Percentiles rank a stretch among this genome's conserved stretches.
These are phyloP conservation scores for Oncorhynchus gorbuscha DNA, from an alignment of 2,113 vertebrate genomes.

Conservation along the genomic window DNA sequence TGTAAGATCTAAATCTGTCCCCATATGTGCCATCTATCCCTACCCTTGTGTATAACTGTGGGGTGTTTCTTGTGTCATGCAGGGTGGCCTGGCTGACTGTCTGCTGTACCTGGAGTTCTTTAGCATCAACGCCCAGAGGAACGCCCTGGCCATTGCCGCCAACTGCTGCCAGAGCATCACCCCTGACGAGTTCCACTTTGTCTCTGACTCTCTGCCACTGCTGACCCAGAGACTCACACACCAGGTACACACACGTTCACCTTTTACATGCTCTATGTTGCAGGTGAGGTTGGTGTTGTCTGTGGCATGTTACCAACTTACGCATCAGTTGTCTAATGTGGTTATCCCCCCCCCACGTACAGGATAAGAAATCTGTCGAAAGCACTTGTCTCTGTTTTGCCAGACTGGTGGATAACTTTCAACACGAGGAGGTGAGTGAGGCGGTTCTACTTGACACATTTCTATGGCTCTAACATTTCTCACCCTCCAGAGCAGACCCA, in stretches of 20 bases:
- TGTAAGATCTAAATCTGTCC: too few species aligned
- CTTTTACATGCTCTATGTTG: background rate
- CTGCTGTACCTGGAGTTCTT: conserved; percentile 99
- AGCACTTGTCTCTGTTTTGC: conserved; percentile 99
- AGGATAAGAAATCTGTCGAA: conserved; percentile 99
- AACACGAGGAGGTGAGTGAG: conserved; percentile 95
- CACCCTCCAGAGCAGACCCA: too few species aligned
- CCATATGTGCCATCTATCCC: too few species aligned
- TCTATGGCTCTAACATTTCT: background rate
- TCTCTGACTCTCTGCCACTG: conserved; percentile 94
- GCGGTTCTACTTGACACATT: background rate
- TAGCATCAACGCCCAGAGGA: conserved; percentile 99
- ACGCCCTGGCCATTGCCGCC: conserved; percentile 95
- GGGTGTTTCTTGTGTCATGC: conserved; percentile 8
- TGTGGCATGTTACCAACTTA: background rate
- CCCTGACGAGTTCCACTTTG: conserved; percentile 98
- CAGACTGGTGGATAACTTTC: conserved; percentile 97
- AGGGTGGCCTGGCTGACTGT: conserved; percentile 96
- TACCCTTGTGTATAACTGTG: too few species aligned
- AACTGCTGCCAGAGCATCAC: conserved; percentile 99
- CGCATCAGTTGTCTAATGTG: background rate
- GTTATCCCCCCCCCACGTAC: conserved; percentile 22
- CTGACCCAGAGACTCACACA: conserved; percentile 97
- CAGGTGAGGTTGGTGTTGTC: background rate
- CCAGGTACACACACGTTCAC: conserved; percentile 76